A percentile compares a stretch with the other conserved stretches of the same genome.
phyloP scores from a whole-genome alignment of 2,797 vertebrate species.

The Anas acuta region DNA sequence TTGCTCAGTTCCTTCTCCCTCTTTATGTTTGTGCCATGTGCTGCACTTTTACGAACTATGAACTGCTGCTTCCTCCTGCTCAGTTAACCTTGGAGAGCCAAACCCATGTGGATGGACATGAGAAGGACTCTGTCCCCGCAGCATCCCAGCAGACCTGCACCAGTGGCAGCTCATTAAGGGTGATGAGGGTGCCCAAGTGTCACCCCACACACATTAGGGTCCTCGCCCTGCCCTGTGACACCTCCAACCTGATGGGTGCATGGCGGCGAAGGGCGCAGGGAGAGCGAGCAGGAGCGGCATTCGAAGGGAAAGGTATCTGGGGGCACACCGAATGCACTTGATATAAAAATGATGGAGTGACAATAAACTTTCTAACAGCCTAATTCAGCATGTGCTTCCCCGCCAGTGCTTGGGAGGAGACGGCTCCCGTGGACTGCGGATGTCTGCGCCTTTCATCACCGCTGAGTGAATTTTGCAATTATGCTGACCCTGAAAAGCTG shows the following conservation, averaged over 20 bases:
- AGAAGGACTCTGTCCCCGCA: rapidly evolving
- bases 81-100: background rate
- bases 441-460: background rate
- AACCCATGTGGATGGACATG: rapidly evolving
- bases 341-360: slow-evolving; percentile 40
- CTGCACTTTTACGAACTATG: background rate
- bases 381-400: slow-evolving; percentile 20
- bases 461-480: background rate
- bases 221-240: background rate
- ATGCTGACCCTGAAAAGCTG: background rate
- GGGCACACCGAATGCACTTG: background rate
- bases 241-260: rapidly evolving
- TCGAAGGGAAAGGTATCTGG: slow-evolving; percentile 10
- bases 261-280: background rate
- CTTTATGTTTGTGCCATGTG: background rate
- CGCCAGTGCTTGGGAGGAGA: background rate
- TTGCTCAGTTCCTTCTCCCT: background rate
- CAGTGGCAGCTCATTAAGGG: background rate
- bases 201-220: background rate
- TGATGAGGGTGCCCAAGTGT: background rate
- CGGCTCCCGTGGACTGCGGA: background rate
- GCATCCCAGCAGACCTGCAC: background rate
- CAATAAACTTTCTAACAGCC: slow-evolving; percentile 26
- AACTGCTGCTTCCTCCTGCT: background rate
- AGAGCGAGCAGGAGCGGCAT: background rate